These are phyloP conservation scores for Bambusicola thoracicus DNA, from an alignment of 2,113 vertebrate genomes.

Conservation along the genomic window DNA sequence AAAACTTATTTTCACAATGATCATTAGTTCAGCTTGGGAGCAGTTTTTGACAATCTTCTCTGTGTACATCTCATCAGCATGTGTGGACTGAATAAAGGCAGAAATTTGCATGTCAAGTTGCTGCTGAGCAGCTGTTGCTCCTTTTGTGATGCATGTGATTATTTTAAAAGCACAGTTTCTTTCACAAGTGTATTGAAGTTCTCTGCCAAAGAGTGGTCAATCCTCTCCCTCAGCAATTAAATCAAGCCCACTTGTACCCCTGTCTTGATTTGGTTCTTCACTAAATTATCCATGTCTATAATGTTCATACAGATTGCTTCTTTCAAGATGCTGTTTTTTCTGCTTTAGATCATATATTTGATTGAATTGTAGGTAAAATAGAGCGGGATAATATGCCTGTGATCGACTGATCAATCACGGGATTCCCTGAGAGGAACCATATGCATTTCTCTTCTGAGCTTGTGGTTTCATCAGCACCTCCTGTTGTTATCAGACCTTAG, in stretches of 20 bases:
- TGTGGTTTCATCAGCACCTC: neutral
- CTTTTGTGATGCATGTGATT: constrained; percentile 50
- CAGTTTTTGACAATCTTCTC: constrained; percentile 23
- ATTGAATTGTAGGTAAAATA: constrained; percentile 45
- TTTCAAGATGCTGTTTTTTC: constrained; percentile 37
- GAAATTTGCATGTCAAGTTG: constrained; percentile 62
- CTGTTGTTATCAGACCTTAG: neutral
- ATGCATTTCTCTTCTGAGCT: neutral
- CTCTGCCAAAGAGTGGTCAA: neutral
- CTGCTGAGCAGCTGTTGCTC: constrained; percentile 62
- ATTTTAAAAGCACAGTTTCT: constrained; percentile 50
- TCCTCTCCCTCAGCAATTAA: neutral
- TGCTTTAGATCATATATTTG: constrained; percentile 47
- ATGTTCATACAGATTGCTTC: constrained; percentile 39
- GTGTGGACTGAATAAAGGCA: constrained; percentile 49
- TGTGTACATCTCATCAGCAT: constrained; percentile 48
- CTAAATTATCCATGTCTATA: constrained; percentile 46
- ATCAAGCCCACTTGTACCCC: neutral
- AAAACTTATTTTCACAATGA: constrained; percentile 10
- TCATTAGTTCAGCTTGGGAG: constrained; percentile 4
- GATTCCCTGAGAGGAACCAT: constrained; percentile 4
- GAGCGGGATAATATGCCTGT: constrained; percentile 11
- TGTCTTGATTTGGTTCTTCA: neutral
- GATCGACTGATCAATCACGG: neutral
- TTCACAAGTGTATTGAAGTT: constrained; percentile 20